Conservation (phyloP, 2,113 vertebrate species). For the Dipodomys spectabilis region DNA sequence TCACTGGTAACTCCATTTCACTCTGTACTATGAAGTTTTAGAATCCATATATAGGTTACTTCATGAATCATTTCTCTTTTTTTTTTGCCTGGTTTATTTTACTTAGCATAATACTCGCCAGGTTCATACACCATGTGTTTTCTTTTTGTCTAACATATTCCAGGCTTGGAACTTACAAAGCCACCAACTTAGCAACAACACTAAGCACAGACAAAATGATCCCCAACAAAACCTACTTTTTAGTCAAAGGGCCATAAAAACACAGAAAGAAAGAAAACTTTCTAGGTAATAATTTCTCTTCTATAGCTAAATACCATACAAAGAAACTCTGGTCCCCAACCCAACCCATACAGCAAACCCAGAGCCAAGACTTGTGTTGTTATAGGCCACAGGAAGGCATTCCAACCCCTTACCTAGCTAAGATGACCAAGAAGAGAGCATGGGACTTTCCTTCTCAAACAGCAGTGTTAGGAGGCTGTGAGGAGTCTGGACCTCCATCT, state of each 20-base stretch:
- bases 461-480: no score
- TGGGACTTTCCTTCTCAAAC: no score
- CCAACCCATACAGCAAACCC: not conserved
- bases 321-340: not conserved
- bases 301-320: not conserved
- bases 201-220: not conserved
- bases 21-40: not conserved
- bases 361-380: not conserved
- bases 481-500: no score
- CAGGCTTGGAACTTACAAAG: not conserved
- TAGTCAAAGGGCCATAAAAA: not conserved
- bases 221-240: not conserved
- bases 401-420: not conserved
- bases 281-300: not conserved
- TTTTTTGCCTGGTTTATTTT: not conserved
- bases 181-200: not conserved
- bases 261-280: not conserved
- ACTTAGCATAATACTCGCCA: not conserved
- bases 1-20: not conserved
- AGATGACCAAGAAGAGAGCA: not conserved
- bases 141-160: not conserved
- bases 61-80: not conserved
- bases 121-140: not conserved
- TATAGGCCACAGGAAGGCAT: not conserved
- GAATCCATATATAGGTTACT: not conserved